Evolutionary conservation across 2,797 vertebrate genomes (phyloP).

Genomic region (Catharus ustulatus): DNA sequence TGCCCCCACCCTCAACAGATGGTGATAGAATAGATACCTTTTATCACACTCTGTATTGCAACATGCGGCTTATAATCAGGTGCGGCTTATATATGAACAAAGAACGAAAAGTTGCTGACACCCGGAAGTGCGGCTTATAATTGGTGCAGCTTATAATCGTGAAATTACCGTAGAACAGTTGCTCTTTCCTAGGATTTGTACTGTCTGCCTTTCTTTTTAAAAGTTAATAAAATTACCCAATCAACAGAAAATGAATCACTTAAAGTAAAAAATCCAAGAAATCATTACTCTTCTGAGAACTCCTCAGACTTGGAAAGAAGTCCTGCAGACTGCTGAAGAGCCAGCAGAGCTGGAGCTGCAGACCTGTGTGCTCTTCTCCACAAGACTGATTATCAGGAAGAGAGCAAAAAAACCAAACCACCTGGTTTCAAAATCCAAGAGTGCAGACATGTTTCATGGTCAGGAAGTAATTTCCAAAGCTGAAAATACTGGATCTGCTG

Average conservation of each 20-base stretch:
- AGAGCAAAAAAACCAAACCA: not conserved
- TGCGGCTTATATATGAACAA: no score
- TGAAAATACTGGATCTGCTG: not conserved
- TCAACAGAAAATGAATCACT: not conserved
- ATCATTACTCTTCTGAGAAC: not conserved
- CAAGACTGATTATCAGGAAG: not conserved
- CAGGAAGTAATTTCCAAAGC: slow-evolving; percentile 1
- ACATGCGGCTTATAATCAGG: no score
- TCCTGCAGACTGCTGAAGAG: not conserved
- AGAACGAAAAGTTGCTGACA: no score
- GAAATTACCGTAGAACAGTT: not conserved
- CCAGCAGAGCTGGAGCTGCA: not conserved
- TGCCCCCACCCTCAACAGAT: no score
- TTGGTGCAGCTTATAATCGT: no score
- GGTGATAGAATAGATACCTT: no score
- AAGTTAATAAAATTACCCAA: not conserved
- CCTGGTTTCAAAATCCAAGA: not conserved
- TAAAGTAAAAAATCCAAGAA: not conserved
- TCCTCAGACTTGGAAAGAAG: not conserved
- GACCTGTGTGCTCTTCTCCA: not conserved
- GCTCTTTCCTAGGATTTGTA: not conserved
- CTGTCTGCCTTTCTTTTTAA: not conserved
- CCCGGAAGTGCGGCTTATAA: no score
- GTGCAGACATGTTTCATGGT: not conserved
- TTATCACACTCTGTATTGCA: no score